These are phyloP conservation scores for Calameuta idolon DNA, from an alignment of 2,888 invertebrate genomes.

Conservation along the genomic window DNA sequence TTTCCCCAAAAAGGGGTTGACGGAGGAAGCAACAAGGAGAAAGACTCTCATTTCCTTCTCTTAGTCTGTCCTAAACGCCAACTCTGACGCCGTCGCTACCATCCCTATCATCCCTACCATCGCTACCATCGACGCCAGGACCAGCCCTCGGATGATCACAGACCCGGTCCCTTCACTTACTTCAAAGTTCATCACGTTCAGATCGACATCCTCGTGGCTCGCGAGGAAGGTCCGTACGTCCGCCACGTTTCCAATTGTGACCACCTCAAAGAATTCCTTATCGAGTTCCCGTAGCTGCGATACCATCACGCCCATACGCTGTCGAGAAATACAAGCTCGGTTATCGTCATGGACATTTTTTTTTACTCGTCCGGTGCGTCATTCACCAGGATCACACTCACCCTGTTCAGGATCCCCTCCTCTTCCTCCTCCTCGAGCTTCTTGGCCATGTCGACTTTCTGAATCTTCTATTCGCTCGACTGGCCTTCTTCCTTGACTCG, in stretches of 20 bases:
- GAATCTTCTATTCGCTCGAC: too few species aligned
- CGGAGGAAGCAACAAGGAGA: neutral
- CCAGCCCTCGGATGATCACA: too few species aligned
- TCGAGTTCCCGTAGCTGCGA: slow-evolving; percentile 70
- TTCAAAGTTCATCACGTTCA: slow-evolving; percentile 74
- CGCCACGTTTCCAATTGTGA: slow-evolving; percentile 67
- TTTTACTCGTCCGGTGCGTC: neutral
- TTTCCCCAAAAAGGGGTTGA: slow-evolving; percentile 16
- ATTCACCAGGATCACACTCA: slow-evolving; percentile 19
- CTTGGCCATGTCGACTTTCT: neutral
- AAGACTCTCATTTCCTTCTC: too few species aligned
- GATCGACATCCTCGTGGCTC: slow-evolving; percentile 68
- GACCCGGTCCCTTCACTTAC: slow-evolving; percentile 25
- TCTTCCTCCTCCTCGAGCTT: slow-evolving; percentile 10
- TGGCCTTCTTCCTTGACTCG: too few species aligned
- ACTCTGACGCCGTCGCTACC: too few species aligned
- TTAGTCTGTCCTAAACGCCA: too few species aligned
- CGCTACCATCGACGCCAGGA: too few species aligned
- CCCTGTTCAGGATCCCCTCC: slow-evolving; percentile 25
- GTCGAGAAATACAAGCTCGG: neutral
- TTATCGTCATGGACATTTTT: neutral
- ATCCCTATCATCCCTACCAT: too few species aligned
- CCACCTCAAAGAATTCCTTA: slow-evolving; percentile 70
- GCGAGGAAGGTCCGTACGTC: slow-evolving; percentile 68
- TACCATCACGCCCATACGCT: slow-evolving; percentile 53